Evolutionary conservation across 2,888 invertebrate genomes (phyloP).

Genomic region (Cosmia trapezina): DNA sequence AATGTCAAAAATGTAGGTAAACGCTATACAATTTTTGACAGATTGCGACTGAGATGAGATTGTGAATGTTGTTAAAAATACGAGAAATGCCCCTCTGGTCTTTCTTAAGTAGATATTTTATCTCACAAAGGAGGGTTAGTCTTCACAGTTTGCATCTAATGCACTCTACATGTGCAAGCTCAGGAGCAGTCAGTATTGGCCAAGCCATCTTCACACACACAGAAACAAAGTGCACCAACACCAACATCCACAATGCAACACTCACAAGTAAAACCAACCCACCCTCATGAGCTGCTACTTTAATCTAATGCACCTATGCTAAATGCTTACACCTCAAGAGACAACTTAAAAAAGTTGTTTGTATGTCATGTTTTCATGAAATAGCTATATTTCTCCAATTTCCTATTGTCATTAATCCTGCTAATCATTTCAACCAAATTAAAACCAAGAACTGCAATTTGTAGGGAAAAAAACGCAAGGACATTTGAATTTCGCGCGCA

Average conservation of each 20-base stretch:
- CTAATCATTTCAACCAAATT: not conserved
- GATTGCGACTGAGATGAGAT: no score
- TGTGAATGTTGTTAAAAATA: no score
- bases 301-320: not conserved
- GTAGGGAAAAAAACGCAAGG: not conserved
- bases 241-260: not conserved
- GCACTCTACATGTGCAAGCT: not conserved
- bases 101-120: no score
- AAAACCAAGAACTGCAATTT: not conserved
- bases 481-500: not conserved
- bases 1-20: no score
- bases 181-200: not conserved
- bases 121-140: not conserved
- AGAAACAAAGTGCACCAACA: not conserved
- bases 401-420: not conserved
- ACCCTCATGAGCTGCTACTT: not conserved
- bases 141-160: no score
- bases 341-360: no score
- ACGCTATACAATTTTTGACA: no score
- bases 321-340: not conserved
- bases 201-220: not conserved
- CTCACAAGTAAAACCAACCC: not conserved
- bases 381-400: no score
- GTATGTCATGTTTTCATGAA: not conserved
- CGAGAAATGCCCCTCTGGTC: no score